Conservation (phyloP, 2,888 invertebrate species). For the Parasteatoda lunata region DNA sequence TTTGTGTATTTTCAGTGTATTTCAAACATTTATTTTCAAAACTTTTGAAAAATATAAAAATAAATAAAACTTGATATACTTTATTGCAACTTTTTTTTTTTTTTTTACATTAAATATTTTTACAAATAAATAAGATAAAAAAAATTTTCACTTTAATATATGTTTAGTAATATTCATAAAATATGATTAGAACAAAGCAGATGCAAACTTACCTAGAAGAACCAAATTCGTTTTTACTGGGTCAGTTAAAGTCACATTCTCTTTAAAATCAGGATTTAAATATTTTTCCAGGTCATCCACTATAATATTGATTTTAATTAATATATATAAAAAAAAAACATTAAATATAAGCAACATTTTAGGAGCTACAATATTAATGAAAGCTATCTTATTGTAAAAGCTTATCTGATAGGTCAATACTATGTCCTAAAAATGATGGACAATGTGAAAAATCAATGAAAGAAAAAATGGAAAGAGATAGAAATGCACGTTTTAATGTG, state of each 20-base stretch:
- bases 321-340: not conserved
- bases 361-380: not conserved
- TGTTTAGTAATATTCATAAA: not conserved
- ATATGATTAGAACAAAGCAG: not conserved
- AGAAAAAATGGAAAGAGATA: too few species aligned
- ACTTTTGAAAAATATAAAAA: too few species aligned
- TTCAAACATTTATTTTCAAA: too few species aligned
- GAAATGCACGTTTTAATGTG: too few species aligned
- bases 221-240: conserved; percentile 57
- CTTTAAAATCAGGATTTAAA: conserved; percentile 45
- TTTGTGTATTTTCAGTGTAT: too few species aligned
- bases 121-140: not conserved
- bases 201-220: conserved; percentile 44
- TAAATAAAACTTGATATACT: too few species aligned
- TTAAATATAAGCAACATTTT: not conserved
- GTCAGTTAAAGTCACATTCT: conserved; percentile 49
- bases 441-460: too few species aligned
- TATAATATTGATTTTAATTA: conserved; percentile 17
- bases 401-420: too few species aligned
- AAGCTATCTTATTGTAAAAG: too few species aligned
- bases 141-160: not conserved
- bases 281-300: conserved; percentile 64
- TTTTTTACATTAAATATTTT: not conserved
- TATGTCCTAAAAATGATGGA: too few species aligned
- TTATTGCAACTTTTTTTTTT: not conserved